Evolutionary conservation across 2,888 invertebrate species (phyloP).

Genomic region (Pocota personata): DNA sequence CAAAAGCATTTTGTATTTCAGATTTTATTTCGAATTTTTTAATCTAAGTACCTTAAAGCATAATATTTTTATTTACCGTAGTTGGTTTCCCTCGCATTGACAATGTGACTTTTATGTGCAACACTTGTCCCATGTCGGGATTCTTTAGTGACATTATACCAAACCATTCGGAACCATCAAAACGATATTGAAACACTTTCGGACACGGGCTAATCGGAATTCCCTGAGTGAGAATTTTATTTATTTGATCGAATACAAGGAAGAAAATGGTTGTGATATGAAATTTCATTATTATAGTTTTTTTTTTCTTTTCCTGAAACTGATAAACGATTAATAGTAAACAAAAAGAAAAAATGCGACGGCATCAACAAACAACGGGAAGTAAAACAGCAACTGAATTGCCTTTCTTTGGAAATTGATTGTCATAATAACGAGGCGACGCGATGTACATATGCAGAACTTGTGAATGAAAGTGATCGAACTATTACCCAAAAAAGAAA

Average conservation of each 20-base stretch:
- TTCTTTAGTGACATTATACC: slow-evolving; percentile 82
- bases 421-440: slow-evolving; percentile 24
- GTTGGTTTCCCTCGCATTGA: slow-evolving; percentile 80
- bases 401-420: not conserved
- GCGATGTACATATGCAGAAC: not conserved
- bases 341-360: not conserved
- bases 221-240: slow-evolving; percentile 77
- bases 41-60: too few species aligned
- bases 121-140: slow-evolving; percentile 77
- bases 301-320: not conserved
- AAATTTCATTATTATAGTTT: slow-evolving; percentile 71
- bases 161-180: slow-evolving; percentile 82
- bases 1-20: too few species aligned
- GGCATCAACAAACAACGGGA: not conserved
- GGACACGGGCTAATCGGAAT: slow-evolving; percentile 81
- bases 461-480: slow-evolving; percentile 37
- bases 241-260: slow-evolving; percentile 75
- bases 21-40: too few species aligned
- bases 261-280: slow-evolving; percentile 73
- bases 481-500: slow-evolving; percentile 17
- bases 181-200: slow-evolving; percentile 82
- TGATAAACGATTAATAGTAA: not conserved
- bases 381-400: not conserved
- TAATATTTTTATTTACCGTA: slow-evolving; percentile 77
- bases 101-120: slow-evolving; percentile 79